Conservation (phyloP, 2,113 vertebrate genomes). For the Sinocyclocheilus anophthalmus region DNA sequence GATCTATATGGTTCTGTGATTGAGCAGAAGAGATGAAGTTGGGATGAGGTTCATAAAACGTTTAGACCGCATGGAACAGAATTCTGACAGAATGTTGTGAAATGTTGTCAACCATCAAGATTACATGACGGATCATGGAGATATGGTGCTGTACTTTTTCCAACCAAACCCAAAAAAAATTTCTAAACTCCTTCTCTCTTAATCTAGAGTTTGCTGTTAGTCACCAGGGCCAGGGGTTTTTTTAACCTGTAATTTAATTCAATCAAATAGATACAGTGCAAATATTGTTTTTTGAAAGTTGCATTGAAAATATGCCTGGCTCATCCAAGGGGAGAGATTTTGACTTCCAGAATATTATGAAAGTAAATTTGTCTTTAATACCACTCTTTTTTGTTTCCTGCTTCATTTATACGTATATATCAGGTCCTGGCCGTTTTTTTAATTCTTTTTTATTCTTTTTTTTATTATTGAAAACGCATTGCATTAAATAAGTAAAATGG, state of each 20-base stretch:
- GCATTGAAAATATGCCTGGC: neutral
- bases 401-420: no score
- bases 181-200: neutral
- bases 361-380: neutral
- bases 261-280: neutral
- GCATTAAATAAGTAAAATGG: neutral
- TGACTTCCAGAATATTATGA: neutral
- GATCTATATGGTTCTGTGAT: constrained; percentile 11
- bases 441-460: neutral
- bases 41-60: constrained; percentile 17
- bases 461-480: neutral
- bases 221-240: neutral
- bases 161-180: neutral
- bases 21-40: constrained; percentile 27
- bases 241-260: neutral
- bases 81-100: constrained; percentile 26
- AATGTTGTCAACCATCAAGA: constrained; percentile 33
- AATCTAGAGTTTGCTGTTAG: neutral
- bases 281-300: neutral
- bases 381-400: neutral
- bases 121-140: constrained; percentile 5
- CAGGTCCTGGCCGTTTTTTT: neutral
- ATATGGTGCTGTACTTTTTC: constrained; percentile 20
- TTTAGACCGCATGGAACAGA: neutral
- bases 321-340: neutral